These are phyloP conservation scores for Tetrao urogallus DNA, from an alignment of 2,113 vertebrate genomes.

Conservation along the genomic window DNA sequence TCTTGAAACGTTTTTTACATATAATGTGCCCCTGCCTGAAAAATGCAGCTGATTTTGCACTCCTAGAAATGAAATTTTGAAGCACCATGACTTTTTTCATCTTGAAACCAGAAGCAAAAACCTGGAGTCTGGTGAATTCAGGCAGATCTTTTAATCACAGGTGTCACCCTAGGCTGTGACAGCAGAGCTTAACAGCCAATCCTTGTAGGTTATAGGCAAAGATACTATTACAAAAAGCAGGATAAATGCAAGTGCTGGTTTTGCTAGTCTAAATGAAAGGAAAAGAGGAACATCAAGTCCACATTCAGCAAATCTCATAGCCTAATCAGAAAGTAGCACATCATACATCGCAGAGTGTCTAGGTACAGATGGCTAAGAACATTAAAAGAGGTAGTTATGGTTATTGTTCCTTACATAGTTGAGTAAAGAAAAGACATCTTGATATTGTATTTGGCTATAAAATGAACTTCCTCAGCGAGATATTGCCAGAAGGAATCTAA, in stretches of 20 bases:
- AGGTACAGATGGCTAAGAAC: conserved; percentile 9
- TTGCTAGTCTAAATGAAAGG: background rate
- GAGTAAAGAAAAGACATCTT: conserved; percentile 40
- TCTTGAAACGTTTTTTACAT: background rate
- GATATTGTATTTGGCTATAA: conserved; percentile 54
- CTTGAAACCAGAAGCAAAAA: conserved; percentile 1
- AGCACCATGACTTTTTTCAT: background rate
- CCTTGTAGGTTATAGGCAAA: conserved; percentile 14
- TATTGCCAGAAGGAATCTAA: conserved; percentile 40
- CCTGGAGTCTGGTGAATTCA: background rate
- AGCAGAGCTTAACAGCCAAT: conserved; percentile 15
- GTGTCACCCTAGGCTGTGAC: background rate
- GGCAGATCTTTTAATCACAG: conserved; percentile 45
- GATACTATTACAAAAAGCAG: background rate
- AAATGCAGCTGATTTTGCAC: background rate
- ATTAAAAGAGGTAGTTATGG: conserved; percentile 11
- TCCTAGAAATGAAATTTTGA: background rate
- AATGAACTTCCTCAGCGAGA: conserved; percentile 56
- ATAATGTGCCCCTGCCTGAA: background rate
- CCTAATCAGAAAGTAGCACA: conserved; percentile 43
- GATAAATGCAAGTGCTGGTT: background rate
- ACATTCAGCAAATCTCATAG: conserved; percentile 14
- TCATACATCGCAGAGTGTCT: background rate
- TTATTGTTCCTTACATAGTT: conserved; percentile 13
- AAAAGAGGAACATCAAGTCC: background rate